These are phyloP conservation scores for Aurelia aurita DNA, from an alignment of 30 jellyfish, hydroid and myxozoan genomes.

Conservation along the genomic window DNA sequence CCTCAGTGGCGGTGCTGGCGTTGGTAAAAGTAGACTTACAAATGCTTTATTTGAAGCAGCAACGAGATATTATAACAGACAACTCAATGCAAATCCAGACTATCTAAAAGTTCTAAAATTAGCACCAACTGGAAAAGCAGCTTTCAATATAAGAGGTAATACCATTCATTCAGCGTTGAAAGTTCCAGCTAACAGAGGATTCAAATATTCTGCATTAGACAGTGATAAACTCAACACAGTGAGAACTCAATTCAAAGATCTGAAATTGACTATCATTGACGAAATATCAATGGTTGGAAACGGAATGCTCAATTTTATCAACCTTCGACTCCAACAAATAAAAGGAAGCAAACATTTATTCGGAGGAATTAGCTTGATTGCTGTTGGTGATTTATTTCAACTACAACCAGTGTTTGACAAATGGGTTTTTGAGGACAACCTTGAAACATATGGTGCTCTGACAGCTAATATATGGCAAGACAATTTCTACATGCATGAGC, in stretches of 20 bases:
- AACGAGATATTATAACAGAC: neutral
- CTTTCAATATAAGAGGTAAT: constrained; percentile 14
- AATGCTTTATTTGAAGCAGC: constrained; percentile 21
- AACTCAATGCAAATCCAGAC: constrained; percentile 1
- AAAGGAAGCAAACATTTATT: neutral
- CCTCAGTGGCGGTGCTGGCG: constrained; percentile 44
- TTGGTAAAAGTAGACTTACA: constrained; percentile 9
- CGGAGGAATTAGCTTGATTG: constrained; percentile 9
- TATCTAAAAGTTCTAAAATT: neutral
- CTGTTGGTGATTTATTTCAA: neutral
- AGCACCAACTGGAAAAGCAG: constrained; percentile 33
- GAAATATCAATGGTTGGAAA: constrained; percentile 35
- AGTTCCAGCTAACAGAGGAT: constrained; percentile 18
- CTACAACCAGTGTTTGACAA: constrained; percentile 1
- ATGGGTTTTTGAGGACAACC: constrained; percentile 1
- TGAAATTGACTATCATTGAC: constrained; percentile 12
- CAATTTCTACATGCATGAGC: neutral
- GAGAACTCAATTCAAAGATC: neutral
- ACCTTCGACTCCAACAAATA: constrained; percentile 3
- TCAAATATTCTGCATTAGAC: constrained; percentile 2
- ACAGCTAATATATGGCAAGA: neutral
- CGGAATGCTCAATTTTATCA: constrained; percentile 4
- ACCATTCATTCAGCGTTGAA: constrained; percentile 35
- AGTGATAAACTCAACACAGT: constrained; percentile 6
- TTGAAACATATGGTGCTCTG: neutral